Evolutionary conservation across 2,888 invertebrate species (phyloP), one percentile per base, ranked within the genome.

Genomic region (Salpingus planirostris): DNA sequence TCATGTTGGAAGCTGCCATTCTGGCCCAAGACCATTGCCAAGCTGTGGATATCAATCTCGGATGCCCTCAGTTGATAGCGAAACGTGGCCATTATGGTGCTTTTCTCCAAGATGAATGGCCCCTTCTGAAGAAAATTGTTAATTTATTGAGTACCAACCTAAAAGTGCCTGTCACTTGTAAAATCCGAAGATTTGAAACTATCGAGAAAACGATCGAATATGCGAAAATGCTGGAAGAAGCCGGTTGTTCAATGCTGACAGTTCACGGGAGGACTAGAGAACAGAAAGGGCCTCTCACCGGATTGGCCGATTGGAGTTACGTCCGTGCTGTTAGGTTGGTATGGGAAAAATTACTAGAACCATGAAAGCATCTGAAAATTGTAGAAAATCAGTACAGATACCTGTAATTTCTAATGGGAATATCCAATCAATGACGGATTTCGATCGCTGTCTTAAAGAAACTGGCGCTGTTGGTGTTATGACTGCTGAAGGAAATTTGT

Each of bases 401-500:
- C 97, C 98, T 8, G 88, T 98, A 55, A 80, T 97, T 60, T 93
- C 96, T 13, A 98, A 98, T 70, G 97, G 98, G 10, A 98, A 98
- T 59, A 90, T 98, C 47, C 91, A 96, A 62, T 86, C 84, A 52
- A 62, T 89, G 48, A 78, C 81, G 53, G 97, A 98, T 71, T 78
- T 90, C 2, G 67, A 81, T 33, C 71, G 80, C 42, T 98, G 97
- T 61, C 64, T 97, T 29, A 68, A 76, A 33, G 82, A 77, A 52
- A 97, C 96, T 0, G 83, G 83, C 14, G 93, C 81, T 2, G 71
- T 82, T 56, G 90, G 86, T 22, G 84, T 91, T 0, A 91, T 91
- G 92, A 79, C 83, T 53, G 85, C 88, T 41, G 97, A 97, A 68
- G 97, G 97, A 1, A 91, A 89, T 64, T 74, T 98, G n/a, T 89